Evolutionary conservation across 2,113 vertebrate species (phyloP).

Genomic region (Ptyas mucosa): DNA sequence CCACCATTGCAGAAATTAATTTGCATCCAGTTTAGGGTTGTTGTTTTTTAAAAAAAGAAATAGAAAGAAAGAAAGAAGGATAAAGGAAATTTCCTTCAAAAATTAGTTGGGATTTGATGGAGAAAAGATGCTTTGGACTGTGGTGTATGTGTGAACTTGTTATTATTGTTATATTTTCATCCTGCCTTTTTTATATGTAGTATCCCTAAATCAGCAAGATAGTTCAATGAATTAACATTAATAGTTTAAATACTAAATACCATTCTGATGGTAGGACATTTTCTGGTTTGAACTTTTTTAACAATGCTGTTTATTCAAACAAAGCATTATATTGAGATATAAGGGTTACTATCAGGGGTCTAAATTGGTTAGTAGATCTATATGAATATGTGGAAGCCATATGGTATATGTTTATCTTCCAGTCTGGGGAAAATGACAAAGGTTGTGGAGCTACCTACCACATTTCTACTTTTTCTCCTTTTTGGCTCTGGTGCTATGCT

Average conservation of each 20-base stretch:
- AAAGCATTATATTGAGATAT: not conserved
- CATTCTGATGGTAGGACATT: not conserved
- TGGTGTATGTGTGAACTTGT: not conserved
- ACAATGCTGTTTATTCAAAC: not conserved
- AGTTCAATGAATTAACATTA: not conserved
- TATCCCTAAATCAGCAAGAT: not conserved
- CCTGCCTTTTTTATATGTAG: not conserved
- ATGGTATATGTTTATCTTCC: not conserved
- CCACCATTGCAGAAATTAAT: not conserved
- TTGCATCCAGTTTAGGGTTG: not conserved
- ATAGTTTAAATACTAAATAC: not conserved
- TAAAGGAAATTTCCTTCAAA: not conserved
- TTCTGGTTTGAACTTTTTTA: not conserved
- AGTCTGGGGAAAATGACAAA: not conserved
- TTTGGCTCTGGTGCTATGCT: not conserved
- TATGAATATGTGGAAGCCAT: not conserved
- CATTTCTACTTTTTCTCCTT: not conserved
- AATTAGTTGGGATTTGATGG: not conserved
- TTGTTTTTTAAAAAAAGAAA: not conserved
- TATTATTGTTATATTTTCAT: not conserved
- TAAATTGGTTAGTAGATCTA: not conserved
- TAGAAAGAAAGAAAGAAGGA: not conserved
- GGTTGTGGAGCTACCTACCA: not conserved
- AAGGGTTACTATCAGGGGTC: not conserved
- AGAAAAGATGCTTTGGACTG: not conserved